Base-by-base conservation (phyloP, 2,888 invertebrate genomes). In the Xylocampa areola region DNA sequence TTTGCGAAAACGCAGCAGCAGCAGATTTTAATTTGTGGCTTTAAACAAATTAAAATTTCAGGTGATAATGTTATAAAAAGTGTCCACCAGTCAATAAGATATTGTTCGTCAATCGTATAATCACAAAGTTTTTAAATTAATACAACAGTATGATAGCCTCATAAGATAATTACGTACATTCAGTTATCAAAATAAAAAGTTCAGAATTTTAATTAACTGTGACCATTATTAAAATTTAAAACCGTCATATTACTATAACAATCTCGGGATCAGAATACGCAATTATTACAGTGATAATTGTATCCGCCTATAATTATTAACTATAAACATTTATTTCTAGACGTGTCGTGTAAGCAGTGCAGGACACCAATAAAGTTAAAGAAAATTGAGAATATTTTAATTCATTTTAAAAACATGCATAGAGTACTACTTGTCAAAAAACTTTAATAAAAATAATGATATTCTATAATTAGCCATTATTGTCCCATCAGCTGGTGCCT, bases 141-240 rank as follows among this genome's bases (percentile, higher is more conserved):
- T 10, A 35, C 33, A 35, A 35, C 33, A 1, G 10, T 33, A 41
- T n/a, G 36, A 43, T 36, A 40, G 40, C 16, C 27, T 27, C 16
- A 16, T 3, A 27, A 13, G 27, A 27, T 40, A 32, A 43, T 13
- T 7, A 4, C 14, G n/a, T 19, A 27, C 8, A 32, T 13, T 10
- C 16, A 43, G 13, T 32, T 43, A 43, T 43, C 43, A 43, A 30
- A 43, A 19, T 21, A 13, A 10, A 32, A 14, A 43, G 43, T 43
- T 43, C 21, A 16, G 6, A 16, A 8, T 43, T 32, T 43, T 43
- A 43, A 43, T 43, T 21, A 43, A 21, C 13, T 16, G 21, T 3
- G 19, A 21, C 1, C 5, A 6, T 32, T 21, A 19, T 21, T 14
- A 13, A 21, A 32, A 10, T 6, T 39, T 13, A 13, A 14, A 10